A percentile compares a stretch with the other conserved stretches of the same genome.
Evolutionary conservation across 2,888 invertebrate genomes (phyloP).

Genomic region (Hydrotaea cyrtoneurina): DNA sequence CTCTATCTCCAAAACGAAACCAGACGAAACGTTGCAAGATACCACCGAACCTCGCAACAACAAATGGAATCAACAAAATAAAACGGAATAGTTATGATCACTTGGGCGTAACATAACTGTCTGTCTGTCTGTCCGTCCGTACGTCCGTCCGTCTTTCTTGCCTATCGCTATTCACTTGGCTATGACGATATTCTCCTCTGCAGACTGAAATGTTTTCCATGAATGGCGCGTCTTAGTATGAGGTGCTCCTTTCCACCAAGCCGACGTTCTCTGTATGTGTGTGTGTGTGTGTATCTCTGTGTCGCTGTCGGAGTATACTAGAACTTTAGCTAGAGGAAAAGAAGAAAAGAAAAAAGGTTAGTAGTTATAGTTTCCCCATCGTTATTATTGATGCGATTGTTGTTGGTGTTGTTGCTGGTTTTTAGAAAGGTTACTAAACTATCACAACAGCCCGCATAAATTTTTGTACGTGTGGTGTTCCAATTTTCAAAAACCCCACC

Average conservation of each 20-base stretch:
- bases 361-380: constrained; percentile 12
- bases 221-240: background rate
- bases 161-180: background rate
- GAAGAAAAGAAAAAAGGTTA: constrained; percentile 43
- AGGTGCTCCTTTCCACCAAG: background rate
- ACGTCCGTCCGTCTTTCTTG: background rate
- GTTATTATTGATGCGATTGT: constrained; percentile 2
- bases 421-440: constrained; percentile 60
- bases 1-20: constrained; percentile 9
- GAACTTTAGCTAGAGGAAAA: too few species aligned
- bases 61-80: background rate
- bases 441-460: constrained; percentile 41
- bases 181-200: background rate
- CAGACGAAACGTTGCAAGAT: constrained; percentile 9
- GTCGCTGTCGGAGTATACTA: too few species aligned
- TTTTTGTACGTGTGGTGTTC: background rate
- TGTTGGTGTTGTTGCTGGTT: constrained; percentile 18
- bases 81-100: constrained; percentile 43
- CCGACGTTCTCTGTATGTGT: too few species aligned
- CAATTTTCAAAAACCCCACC: constrained; percentile 8
- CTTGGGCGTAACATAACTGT: constrained; percentile 63
- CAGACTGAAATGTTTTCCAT: background rate
- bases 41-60: background rate
- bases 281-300: too few species aligned
- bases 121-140: background rate